Base-by-base conservation (phyloP, 2,113 vertebrate genomes). In the Setophaga kirtlandii region DNA sequence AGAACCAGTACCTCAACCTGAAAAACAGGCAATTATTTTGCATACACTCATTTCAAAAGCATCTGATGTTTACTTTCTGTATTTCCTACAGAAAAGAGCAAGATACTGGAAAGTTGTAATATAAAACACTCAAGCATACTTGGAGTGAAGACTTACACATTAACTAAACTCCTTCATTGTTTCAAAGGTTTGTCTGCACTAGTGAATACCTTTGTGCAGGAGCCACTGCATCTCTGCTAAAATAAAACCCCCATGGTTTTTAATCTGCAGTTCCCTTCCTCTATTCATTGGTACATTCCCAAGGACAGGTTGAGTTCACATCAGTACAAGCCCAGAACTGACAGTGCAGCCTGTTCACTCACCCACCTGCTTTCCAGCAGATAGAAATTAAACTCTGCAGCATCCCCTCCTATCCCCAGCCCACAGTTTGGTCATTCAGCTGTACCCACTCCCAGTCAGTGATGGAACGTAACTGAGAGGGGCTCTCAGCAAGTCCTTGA, bases 371-470 rank as follows among this genome's bases (percentile, higher is more conserved):
- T 41, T 60, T 47, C 41, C 71, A 86, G 63, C 55, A 73, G 9
- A 56, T 6, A 7, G 21, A 73, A 94, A 68, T 21, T 47, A 52
- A 83, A 42, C 33, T 49, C 41, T 76, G 49, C 62, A 85, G 47
- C 2, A 1, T 15, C 1, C 0, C 8, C 30, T 62, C 42, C 74
- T n/a, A 46, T 31, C 2, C n/a, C 30, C 39, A 79, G 53, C 25
- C 62, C 65, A 62, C 21, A 49, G 6, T 30, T 1, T 55, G 44
- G 56, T 39, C 30, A 25, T 33, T 73, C 55, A 35, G 17, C 22
- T 30, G 37, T 75, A 63, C 47, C 69, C 4, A 1, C 10, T 33
- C 41, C 11, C 69, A 87, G 55, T 2, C 42, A 53, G 18, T 37
- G 53, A 39, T 0, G 44, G 6, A 31, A 11, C 60, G 24, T 37